Base-by-base conservation (phyloP, 1,140 invertebrate genomes). In the Aphis gossypii region DNA sequence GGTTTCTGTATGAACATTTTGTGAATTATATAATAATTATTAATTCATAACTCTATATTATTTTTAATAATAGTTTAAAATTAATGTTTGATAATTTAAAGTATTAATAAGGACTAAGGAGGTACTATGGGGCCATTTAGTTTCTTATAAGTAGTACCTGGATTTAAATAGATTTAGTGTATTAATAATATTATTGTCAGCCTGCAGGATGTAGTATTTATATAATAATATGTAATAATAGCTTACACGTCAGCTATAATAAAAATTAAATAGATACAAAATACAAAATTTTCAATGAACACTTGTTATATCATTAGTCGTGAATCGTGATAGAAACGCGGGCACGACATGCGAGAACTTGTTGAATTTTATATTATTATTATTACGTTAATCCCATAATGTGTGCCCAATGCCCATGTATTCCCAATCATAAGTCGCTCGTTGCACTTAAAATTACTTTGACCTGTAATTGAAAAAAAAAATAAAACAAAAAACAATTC, bases 311-410 rank as follows among this genome's bases (percentile, higher is more conserved):
- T 88, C 46, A 88, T 51, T 88, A n/a, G n/a, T 20, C 14, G 23
- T 35, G 48, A n/a, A n/a, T 88, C 86, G 46, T 88, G 46, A 88
- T 51, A 23, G 0, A 46, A 51, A 88, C 11, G 0, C 86, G n/a
- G 30, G 46, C 86, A 88, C 86, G 86, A 51, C 46, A 88, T 88
- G n/a, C 86, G 20, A 88, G 20, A 88, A 88, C 86, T 88, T 88
- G 86, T 88, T 88, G 86, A 88, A 88, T n/a, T 46, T 88, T 88
- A 14, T 88, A 51, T 88, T 88, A 88, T 44, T 88, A 88, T 88
- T 41, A 38, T 41, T 46, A 87, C 11, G 25, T 46, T 87, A 48
- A 87, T 46, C 4, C 84, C 30, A 48, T 87, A 48, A 46, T 41
- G 30, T 87, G 44, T 87, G 44, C 18, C 44, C 2, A 20, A 30